phyloP scores from a whole-genome alignment of 2,888 invertebrate genomes.

The Xestia xanthographa region DNA sequence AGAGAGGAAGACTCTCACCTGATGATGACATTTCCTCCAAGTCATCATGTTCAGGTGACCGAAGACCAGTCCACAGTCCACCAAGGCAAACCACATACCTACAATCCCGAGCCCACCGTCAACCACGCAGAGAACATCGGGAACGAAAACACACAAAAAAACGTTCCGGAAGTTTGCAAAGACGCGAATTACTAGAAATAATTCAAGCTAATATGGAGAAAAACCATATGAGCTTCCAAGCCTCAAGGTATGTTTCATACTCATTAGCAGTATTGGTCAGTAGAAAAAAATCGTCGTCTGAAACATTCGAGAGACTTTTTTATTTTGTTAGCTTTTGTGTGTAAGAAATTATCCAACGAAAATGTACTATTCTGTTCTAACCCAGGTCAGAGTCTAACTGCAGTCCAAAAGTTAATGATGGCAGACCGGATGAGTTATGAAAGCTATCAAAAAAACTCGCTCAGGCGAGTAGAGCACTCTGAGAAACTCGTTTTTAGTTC shows the following conservation, averaged over 20 bases:
- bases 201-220: constrained; percentile 98
- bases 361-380: too few species aligned
- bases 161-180: constrained; percentile 94
- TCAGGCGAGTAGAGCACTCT: neutral
- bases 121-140: constrained; percentile 86
- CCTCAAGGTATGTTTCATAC: constrained; percentile 91
- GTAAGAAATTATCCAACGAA: neutral
- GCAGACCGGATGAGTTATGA: neutral
- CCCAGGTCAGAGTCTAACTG: neutral
- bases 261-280: neutral
- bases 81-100: constrained; percentile 75
- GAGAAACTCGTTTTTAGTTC: neutral
- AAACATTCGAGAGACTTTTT: neutral
- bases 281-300: neutral
- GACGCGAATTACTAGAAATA: constrained; percentile 95
- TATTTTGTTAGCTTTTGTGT: neutral
- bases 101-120: constrained; percentile 83
- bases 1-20: constrained; percentile 85
- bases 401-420: neutral
- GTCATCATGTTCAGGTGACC: constrained; percentile 86
- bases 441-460: neutral
- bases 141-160: constrained; percentile 90
- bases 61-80: constrained; percentile 74
- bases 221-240: constrained; percentile 96
- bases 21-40: constrained; percentile 87